Percentiles rank a stretch among this genome's conserved stretches.
Evolutionary conservation across 2,113 vertebrate genomes (phyloP).

Genomic region (Pao palembangensis): DNA sequence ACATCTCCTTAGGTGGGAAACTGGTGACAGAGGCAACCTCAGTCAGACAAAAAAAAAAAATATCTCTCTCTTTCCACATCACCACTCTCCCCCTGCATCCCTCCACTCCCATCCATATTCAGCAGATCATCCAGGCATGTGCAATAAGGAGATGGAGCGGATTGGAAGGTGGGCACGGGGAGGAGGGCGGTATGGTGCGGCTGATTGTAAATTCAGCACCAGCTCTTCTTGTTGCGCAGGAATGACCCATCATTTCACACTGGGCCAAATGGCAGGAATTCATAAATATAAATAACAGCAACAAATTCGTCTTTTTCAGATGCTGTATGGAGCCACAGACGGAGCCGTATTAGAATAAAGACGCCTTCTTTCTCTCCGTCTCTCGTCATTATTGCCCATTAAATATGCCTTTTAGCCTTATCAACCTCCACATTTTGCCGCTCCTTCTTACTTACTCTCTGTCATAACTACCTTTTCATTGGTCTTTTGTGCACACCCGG

Average conservation of each 20-base stretch:
- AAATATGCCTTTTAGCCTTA: constrained; percentile 32
- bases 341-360: constrained; percentile 66
- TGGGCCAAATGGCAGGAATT: constrained; percentile 81
- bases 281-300: constrained; percentile 83
- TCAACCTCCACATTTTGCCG: constrained; percentile 45
- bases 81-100: constrained; percentile 18
- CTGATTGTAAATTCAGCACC: constrained; percentile 80
- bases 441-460: constrained; percentile 23
- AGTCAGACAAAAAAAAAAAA: constrained; percentile 37
- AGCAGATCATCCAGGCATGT: constrained; percentile 70
- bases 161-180: constrained; percentile 12
- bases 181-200: constrained; percentile 19
- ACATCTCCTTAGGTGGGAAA: constrained; percentile 67
- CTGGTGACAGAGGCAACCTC: constrained; percentile 71
- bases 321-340: constrained; percentile 58
- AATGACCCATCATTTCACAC: constrained; percentile 82
- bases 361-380: constrained; percentile 48
- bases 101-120: constrained; percentile 73
- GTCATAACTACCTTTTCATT: constrained; percentile 16
- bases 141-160: constrained; percentile 55
- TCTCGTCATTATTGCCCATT: constrained; percentile 42
- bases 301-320: constrained; percentile 71
- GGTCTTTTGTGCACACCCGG: not conserved
- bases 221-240: constrained; percentile 77
- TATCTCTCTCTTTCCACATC: constrained; percentile 23